Base-by-base conservation (phyloP, 1,140 invertebrate species). In the Octopus bimaculoides region DNA sequence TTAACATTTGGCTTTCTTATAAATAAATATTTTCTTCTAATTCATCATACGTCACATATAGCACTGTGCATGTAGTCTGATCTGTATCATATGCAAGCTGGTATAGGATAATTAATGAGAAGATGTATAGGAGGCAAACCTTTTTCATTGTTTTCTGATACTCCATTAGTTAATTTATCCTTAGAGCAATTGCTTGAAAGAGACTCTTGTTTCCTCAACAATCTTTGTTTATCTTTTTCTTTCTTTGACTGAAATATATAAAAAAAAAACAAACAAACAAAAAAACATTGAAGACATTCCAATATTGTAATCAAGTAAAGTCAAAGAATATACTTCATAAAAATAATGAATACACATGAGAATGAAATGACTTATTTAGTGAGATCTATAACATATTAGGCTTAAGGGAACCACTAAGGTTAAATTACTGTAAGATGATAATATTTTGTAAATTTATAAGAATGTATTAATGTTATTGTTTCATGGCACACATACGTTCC, bases 221-320 rank as follows among this genome's bases (percentile, higher is more conserved):
- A 26, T 20, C 83, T 61, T 26, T 84, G 79, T 75, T 84, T 87
- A 77, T 88, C 87, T 78, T 86, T 82, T 77, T 88, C 87, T 81
- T 84, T 87, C 80, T 83, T 87, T 80, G 86, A 75, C 87, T 88
- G 81, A 54, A 83, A 61, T 52, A 61, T 54, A 54, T 14, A 74
- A 52, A n/a, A 81, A 61, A 61, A 61, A 61, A 61, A 12, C 1
- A 61, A 61, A 61, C 9, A 61, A 61, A 61, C 7, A 61, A 61
- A 61, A 61, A 61, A 61, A 61, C 9, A 61, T 12, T 12, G 56
- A 17, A 1, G 9, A 12, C 4, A 61, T 12, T 12, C 17, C 9
- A 61, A 61, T 12, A 61, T 61, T 12, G 56, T 12, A 61, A 61
- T 61, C 56, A 61, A 61, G 1, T 17, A 61, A 61, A 61, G 9